phyloP scores from a whole-genome alignment of 2,888 invertebrate species.

The Drosophila subquinaria region DNA sequence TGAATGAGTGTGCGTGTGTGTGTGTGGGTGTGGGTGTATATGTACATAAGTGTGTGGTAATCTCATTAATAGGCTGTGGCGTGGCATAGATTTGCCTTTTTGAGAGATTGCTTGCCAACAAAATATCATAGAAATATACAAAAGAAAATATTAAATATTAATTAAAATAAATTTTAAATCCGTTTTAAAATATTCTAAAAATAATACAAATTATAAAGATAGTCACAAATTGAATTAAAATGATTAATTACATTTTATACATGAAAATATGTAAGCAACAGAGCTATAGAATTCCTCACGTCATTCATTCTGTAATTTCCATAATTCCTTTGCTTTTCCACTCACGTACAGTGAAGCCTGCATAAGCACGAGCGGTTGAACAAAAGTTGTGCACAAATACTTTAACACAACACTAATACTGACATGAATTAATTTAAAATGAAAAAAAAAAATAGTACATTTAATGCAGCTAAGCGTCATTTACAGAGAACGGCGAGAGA shows the following conservation, averaged over 20 bases:
- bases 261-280: neutral
- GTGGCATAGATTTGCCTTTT: conserved; percentile 5
- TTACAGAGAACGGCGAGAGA: neutral
- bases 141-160: neutral
- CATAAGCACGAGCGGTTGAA: neutral
- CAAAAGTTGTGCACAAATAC: neutral
- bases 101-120: neutral
- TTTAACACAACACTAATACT: neutral
- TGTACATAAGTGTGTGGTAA: conserved; percentile 26
- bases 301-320: neutral
- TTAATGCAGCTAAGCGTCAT: conserved; percentile 2
- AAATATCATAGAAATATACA: neutral
- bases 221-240: neutral
- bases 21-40: neutral
- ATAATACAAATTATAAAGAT: neutral
- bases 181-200: neutral
- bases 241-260: conserved; percentile 1
- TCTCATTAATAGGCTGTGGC: conserved; percentile 47
- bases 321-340: neutral
- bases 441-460: neutral
- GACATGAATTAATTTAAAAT: neutral
- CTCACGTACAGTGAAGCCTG: neutral
- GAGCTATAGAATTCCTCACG: neutral
- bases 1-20: neutral
- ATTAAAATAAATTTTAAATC: neutral